phyloP scores from a whole-genome alignment of 2,888 invertebrate species.

The Congeria kusceri region DNA sequence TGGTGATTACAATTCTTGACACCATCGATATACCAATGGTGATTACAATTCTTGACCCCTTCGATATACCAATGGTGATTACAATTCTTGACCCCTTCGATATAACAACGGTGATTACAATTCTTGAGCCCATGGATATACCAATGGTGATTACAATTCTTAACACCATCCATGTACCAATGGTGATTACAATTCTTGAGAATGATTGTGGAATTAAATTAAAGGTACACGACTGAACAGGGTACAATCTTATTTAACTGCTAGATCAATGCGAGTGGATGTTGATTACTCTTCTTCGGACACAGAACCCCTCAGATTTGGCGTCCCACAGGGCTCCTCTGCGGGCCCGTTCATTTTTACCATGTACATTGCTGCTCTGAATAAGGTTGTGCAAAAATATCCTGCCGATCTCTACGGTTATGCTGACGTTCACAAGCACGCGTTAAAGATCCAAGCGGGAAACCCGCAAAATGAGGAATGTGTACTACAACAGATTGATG shows the following conservation, averaged over 20 bases:
- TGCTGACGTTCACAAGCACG: not conserved
- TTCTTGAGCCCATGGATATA: slow-evolving; percentile 35
- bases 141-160: slow-evolving; percentile 17
- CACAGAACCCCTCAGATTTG: slow-evolving; percentile 31
- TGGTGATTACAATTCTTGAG: slow-evolving; percentile 4
- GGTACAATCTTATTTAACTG: slow-evolving; percentile 41
- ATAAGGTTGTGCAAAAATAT: slow-evolving; percentile 32
- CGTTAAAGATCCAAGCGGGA: slow-evolving; percentile 18
- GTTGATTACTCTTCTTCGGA: slow-evolving; percentile 20
- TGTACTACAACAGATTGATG: slow-evolving; percentile 12
- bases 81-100: too few species aligned
- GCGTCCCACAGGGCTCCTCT: slow-evolving; percentile 42
- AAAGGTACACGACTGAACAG: slow-evolving; percentile 25
- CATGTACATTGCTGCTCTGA: slow-evolving; percentile 43
- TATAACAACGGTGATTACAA: too few species aligned
- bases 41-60: slow-evolving; percentile 8
- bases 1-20: too few species aligned
- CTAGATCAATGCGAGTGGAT: slow-evolving; percentile 24
- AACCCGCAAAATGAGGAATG: slow-evolving; percentile 11
- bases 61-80: too few species aligned
- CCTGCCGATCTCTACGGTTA: slow-evolving; percentile 34
- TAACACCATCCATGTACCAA: slow-evolving; percentile 34
- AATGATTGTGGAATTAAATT: slow-evolving; percentile 19
- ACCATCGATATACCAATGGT: slow-evolving; percentile 35
- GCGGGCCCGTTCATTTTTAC: slow-evolving; percentile 40